Conservation (phyloP, 2,113 vertebrate species). For the Opisthocomus hoazin region DNA sequence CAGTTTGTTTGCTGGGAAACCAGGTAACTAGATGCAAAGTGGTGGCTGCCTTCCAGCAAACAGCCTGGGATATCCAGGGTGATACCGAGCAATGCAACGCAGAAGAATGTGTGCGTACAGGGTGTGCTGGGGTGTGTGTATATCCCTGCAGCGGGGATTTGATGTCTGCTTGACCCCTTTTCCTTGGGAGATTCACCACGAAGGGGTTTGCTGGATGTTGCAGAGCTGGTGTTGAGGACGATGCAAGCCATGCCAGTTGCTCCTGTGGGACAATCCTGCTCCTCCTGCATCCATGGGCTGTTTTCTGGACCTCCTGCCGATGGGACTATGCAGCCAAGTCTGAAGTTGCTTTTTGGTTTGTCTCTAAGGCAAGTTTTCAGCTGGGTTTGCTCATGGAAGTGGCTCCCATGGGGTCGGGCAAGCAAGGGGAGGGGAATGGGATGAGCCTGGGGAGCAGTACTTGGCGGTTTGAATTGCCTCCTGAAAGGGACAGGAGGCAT, state of each 20-base stretch:
- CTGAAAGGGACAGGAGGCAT: not conserved
- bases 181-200: no score
- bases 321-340: not conserved
- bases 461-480: not conserved
- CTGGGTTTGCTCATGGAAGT: not conserved
- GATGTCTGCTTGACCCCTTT: not conserved
- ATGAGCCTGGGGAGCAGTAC: not conserved
- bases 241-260: not conserved
- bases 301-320: not conserved
- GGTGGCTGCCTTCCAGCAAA: not conserved
- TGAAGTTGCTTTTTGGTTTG: not conserved
- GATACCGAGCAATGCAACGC: not conserved
- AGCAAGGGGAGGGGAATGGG: not conserved
- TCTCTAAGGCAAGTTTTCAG: not conserved
- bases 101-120: rapidly evolving
- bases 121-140: not conserved
- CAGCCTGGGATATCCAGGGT: not conserved
- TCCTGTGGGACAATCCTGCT: not conserved
- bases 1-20: conserved; percentile 59
- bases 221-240: not conserved
- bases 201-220: not conserved
- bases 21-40: conserved; percentile 27
- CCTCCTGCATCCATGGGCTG: not conserved
- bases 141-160: rapidly evolving
- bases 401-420: no score